Base-by-base conservation (phyloP, 2,113 vertebrate species). In the Leuciscus idus region DNA sequence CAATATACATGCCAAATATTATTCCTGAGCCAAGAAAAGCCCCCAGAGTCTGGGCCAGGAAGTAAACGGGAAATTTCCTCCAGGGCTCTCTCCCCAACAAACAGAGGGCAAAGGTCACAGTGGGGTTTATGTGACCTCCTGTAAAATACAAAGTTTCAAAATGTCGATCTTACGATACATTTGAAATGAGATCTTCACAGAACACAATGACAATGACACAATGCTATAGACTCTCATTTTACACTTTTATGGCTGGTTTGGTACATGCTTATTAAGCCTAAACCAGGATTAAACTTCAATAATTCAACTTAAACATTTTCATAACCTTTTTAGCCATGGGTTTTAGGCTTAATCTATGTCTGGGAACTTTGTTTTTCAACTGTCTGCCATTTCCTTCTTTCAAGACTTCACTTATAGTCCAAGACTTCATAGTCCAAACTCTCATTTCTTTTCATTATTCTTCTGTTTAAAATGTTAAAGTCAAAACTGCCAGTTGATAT, bases 51-150 rank as follows among this genome's bases (percentile, higher is more conserved):
- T 97, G 96, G 12, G 95, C 94, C 30, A 96, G 28, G 19, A 95
- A 70, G 33, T 96, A 96, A 75, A 96, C 0, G 0, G 95, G 96
- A 33, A 96, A 89, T 84, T 97, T 97, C 87, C 46, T 92, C 92
- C 91, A 92, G 8, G 90, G 89, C 52, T 97, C 93, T 0, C 96
- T 94, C 0, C 96, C 96, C 89, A 97, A 90, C 26, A 98, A 91
- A 86, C 97, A 97, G 89, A 96, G 92, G 10, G 96, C 95, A 86
- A 97, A 97, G 33, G 97, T 98, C 89, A 97, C 96, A 0, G 96
- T 95, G 1, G 96, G 97, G 84, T 98, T 98, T 91, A 97, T 88
- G 74, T 98, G 97, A 61, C 95, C 96, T 78, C 96, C 96, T 98
- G 83, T 2, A 88, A 62, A 66, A 85, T 36, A 80, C 36, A 74